These are phyloP conservation scores for Mactra quadrangularis DNA, from an alignment of 1,140 invertebrate genomes.

Conservation along the genomic window DNA sequence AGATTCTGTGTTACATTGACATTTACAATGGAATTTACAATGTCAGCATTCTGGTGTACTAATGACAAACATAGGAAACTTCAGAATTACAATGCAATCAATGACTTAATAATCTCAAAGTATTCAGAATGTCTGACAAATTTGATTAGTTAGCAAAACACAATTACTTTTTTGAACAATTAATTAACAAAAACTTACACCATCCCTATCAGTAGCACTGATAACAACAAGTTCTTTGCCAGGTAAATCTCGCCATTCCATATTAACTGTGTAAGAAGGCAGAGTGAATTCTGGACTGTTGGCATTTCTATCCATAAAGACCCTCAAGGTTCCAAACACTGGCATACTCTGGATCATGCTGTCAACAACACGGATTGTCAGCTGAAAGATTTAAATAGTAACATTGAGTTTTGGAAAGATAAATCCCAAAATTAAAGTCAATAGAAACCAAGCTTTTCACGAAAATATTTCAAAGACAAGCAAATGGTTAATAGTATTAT, in stretches of 20 bases:
- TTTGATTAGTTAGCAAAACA: too few relatives aligned
- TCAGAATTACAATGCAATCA: too few relatives aligned
- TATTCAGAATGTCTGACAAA: too few relatives aligned
- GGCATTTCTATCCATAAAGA: conserved; percentile 27
- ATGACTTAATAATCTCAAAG: too few relatives aligned
- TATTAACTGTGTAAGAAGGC: conserved; percentile 6
- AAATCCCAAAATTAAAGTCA: background rate
- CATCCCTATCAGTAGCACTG: conserved; percentile 36
- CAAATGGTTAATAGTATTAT: background rate
- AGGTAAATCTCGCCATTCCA: conserved; percentile 31
- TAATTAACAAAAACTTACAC: conserved; percentile 39
- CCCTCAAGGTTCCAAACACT: background rate
- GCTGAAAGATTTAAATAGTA: conserved; percentile 13
- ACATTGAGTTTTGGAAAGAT: background rate
- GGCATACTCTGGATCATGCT: background rate
- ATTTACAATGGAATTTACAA: too few relatives aligned
- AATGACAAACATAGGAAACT: too few relatives aligned
- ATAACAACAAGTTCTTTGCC: conserved; percentile 1
- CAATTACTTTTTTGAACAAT: too few relatives aligned
- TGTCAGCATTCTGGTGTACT: too few relatives aligned
- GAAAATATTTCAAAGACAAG: background rate
- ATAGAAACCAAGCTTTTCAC: background rate
- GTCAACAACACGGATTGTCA: conserved; percentile 26
- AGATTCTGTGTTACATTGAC: too few relatives aligned
- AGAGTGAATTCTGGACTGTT: conserved; percentile 25